Evolutionary conservation across 2,113 vertebrate genomes (phyloP).

Genomic region (Sprattus sprattus): DNA sequence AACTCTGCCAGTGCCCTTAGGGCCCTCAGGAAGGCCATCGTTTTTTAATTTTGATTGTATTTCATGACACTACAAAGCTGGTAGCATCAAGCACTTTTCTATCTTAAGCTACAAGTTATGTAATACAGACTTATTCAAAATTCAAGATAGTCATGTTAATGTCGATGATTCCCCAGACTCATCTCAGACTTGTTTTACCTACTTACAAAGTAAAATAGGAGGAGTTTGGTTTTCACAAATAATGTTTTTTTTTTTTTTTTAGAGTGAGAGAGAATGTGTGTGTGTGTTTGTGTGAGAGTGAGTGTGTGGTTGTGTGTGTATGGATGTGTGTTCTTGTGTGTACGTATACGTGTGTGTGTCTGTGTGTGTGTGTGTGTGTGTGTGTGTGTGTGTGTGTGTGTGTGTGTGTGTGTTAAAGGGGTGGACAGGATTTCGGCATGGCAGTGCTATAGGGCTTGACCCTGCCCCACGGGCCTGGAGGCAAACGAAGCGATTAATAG

Average conservation of each 20-base stretch:
- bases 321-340: neutral
- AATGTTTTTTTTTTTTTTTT: too few relatives aligned
- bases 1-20: neutral
- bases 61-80: neutral
- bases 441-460: neutral
- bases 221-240: too few relatives aligned
- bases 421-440: neutral
- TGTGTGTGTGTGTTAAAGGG: neutral
- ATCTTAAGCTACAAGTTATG: neutral
- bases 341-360: neutral
- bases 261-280: too few relatives aligned
- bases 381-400: neutral
- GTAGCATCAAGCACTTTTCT: neutral
- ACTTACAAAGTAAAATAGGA: neutral
- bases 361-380: neutral
- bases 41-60: neutral
- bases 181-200: neutral
- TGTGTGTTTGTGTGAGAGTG: neutral
- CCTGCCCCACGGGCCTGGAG: neutral
- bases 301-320: neutral
- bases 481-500: conserved; percentile 56
- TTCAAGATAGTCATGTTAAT: neutral
- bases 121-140: neutral
- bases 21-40: neutral
- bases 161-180: neutral